These are phyloP conservation scores for Sandelia bainsii DNA, from an alignment of 2,797 vertebrate species.

Conservation along the genomic window DNA sequence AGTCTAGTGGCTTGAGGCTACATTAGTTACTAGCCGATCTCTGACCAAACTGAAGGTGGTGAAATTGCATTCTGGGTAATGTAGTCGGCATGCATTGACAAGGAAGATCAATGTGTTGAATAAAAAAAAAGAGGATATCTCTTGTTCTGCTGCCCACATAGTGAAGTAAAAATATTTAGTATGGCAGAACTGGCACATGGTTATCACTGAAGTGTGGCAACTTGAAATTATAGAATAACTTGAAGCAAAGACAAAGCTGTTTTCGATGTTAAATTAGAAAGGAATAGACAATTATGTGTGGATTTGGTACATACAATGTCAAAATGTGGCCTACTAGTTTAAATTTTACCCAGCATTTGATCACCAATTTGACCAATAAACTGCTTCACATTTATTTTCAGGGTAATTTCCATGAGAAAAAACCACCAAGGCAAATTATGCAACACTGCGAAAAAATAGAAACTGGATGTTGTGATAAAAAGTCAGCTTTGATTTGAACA, in stretches of 20 bases:
- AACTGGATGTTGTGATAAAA: neutral
- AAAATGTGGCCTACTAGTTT: no score
- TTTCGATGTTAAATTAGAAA: no score
- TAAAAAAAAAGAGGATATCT: neutral
- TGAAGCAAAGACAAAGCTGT: no score
- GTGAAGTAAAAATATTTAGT: no score
- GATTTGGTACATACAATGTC: no score
- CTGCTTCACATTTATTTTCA: neutral
- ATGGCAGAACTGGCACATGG: no score
- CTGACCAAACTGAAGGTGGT: neutral
- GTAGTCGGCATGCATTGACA: neutral
- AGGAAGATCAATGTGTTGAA: neutral
- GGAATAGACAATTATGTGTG: no score
- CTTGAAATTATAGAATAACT: no score
- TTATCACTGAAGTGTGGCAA: no score
- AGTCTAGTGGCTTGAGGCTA: neutral
- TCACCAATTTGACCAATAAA: neutral
- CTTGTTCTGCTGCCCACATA: neutral
- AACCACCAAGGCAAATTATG: neutral
- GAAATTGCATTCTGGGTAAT: neutral
- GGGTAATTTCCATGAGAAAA: neutral
- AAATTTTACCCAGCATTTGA: neutral
- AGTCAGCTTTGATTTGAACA: conserved; percentile 12
- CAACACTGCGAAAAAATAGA: neutral
- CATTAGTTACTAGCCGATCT: neutral